phyloP scores from a whole-genome alignment of 2,888 invertebrate genomes.

The Melangyna quadrimaculata region DNA sequence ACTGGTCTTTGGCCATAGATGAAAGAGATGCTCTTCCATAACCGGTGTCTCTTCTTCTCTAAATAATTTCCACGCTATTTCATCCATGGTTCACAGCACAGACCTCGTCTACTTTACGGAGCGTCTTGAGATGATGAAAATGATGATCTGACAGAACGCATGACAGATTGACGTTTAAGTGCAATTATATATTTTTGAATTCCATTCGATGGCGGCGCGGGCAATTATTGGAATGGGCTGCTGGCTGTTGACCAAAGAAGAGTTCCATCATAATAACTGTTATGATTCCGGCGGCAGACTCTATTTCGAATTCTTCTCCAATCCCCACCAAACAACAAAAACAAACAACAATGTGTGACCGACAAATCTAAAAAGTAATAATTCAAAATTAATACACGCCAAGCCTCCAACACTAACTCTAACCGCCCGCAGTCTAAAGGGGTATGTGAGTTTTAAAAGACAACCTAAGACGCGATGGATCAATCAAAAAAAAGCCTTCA shows the following conservation, averaged over 20 bases:
- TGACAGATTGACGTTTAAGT: conserved; percentile 70
- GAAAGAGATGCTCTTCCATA: conserved; percentile 26
- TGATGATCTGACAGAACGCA: conserved; percentile 65
- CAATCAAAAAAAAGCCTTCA: conserved; percentile 53
- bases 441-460: conserved; percentile 2
- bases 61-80: conserved; percentile 57
- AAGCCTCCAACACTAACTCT: background rate
- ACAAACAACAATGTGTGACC: conserved; percentile 17
- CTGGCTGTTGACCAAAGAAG: conserved; percentile 14
- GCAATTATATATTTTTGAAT: conserved; percentile 70
- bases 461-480: conserved; percentile 47
- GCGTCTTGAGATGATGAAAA: conserved; percentile 40
- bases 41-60: conserved; percentile 54
- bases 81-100: conserved; percentile 50
- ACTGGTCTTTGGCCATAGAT: conserved; percentile 1
- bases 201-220: conserved; percentile 49
- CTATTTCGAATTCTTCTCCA: background rate
- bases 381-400: conserved; percentile 42
- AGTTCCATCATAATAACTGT: conserved; percentile 40
- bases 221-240: conserved; percentile 36
- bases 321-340: background rate
- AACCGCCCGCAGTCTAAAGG: background rate
- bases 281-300: conserved; percentile 38
- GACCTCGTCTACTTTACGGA: background rate
- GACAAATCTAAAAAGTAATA: conserved; percentile 29